Percentiles rank a stretch among this genome's conserved stretches.
Conservation (phyloP, 92 coral and sea anemone genomes). For the Plumapathes pennacea region DNA sequence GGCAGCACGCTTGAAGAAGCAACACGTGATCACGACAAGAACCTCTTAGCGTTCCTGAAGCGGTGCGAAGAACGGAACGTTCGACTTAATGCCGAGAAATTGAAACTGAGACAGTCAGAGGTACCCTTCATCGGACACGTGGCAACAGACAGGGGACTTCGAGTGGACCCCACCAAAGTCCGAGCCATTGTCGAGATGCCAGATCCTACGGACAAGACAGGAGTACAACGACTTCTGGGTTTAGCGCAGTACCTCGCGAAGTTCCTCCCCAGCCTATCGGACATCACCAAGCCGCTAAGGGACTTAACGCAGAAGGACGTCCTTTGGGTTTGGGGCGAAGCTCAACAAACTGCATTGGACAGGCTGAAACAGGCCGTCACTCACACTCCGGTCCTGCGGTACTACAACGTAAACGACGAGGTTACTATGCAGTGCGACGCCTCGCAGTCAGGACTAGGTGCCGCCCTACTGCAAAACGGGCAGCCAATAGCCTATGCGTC, state of each 20-base stretch:
- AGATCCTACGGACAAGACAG: conserved; percentile 44
- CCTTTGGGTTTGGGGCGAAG: conserved; percentile 32
- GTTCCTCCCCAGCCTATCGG: conserved; percentile 51
- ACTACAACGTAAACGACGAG: conserved; percentile 32
- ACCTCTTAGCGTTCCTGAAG: conserved; percentile 29
- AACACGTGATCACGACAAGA: conserved; percentile 24
- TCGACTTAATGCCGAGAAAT: conserved; percentile 31
- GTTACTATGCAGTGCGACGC: conserved; percentile 58
- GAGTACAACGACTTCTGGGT: conserved; percentile 57
- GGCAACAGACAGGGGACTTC: conserved; percentile 43
- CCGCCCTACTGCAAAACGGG: conserved; percentile 44
- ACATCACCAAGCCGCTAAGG: conserved; percentile 52
- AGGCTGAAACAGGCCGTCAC: conserved; percentile 48
- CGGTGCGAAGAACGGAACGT: conserved; percentile 28
- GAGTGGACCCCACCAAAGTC: conserved; percentile 46
- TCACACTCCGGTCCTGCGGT: conserved; percentile 36
- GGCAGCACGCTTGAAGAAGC: conserved; percentile 15
- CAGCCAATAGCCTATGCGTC: conserved; percentile 54
- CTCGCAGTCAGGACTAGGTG: conserved; percentile 49
- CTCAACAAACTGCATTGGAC: conserved; percentile 53
- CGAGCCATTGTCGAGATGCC: conserved; percentile 57
- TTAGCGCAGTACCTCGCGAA: conserved; percentile 46
- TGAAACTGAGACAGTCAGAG: conserved; percentile 33
- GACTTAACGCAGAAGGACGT: conserved; percentile 37
- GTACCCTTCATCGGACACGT: conserved; percentile 48